A percentile compares a stretch with the other conserved stretches of the same genome.
Conservation (phyloP, 2,888 invertebrate genomes). For the Hydropsyche betteni region DNA sequence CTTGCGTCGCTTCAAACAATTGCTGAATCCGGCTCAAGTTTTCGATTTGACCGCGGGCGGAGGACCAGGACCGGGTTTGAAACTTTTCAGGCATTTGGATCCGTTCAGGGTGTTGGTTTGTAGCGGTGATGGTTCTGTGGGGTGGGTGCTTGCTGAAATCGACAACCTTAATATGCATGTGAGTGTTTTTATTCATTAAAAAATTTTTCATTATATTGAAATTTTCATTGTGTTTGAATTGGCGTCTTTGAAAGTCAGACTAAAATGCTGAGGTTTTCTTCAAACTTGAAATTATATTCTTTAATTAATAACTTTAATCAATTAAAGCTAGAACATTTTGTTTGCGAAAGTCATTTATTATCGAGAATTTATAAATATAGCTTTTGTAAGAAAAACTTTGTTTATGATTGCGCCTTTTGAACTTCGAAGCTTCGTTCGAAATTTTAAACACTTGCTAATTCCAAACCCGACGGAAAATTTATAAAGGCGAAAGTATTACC, state of each 20-base stretch:
- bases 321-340: too few relatives aligned
- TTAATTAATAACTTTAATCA: too few relatives aligned
- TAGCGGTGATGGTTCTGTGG: constrained; percentile 97
- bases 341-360: too few relatives aligned
- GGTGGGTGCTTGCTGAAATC: constrained; percentile 97
- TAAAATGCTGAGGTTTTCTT: too few relatives aligned
- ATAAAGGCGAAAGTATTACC: constrained; percentile 2
- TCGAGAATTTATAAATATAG: too few relatives aligned
- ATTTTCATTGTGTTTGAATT: too few relatives aligned
- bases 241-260: too few relatives aligned
- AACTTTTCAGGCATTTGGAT: constrained; percentile 93
- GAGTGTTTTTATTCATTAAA: constrained; percentile 59
- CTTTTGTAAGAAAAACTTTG: constrained; percentile 9
- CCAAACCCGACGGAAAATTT: not conserved
- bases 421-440: constrained; percentile 15
- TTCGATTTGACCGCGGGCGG: constrained; percentile 90
- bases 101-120: constrained; percentile 96
- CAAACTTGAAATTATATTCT: too few relatives aligned
- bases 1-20: constrained; percentile 91
- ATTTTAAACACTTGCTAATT: constrained; percentile 10
- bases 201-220: too few relatives aligned
- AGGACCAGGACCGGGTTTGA: constrained; percentile 83
- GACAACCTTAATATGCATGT: constrained; percentile 96
- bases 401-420: not conserved
- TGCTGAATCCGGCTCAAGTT: constrained; percentile 96